Conservation (phyloP, 2,888 invertebrate species). For the Apoda limacodes region DNA sequence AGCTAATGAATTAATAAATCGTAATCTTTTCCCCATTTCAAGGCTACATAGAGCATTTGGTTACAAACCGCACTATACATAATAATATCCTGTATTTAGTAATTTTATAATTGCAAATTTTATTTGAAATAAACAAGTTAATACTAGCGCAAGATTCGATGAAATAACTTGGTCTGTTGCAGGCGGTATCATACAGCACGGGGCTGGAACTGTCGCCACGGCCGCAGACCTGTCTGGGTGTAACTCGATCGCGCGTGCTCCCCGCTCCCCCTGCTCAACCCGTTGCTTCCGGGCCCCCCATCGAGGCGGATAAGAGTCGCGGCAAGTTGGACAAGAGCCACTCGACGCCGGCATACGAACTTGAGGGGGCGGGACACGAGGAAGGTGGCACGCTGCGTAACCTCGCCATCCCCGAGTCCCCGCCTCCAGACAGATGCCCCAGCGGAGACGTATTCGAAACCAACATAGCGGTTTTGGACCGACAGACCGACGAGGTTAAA, state of each 20-base stretch:
- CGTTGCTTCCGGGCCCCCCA: background rate
- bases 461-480: constrained; percentile 36
- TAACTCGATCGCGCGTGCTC: constrained; percentile 27
- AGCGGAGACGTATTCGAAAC: constrained; percentile 46
- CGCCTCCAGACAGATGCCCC: constrained; percentile 28
- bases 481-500: constrained; percentile 10
- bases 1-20: too few species aligned
- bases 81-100: too few species aligned
- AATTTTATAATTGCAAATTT: too few species aligned
- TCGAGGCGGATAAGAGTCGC: constrained; percentile 14
- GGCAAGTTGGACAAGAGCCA: constrained; percentile 80
- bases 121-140: background rate
- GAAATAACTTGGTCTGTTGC: constrained; percentile 4
- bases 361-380: constrained; percentile 37
- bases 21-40: too few species aligned
- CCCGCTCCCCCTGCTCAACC: constrained; percentile 22
- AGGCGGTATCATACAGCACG: constrained; percentile 81
- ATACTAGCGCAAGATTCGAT: background rate
- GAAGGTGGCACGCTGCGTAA: constrained; percentile 25
- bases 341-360: constrained; percentile 86
- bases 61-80: too few species aligned
- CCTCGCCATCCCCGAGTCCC: constrained; percentile 48
- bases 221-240: constrained; percentile 75
- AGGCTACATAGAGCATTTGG: too few species aligned
- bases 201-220: constrained; percentile 77